These are phyloP conservation scores for Etheostoma perlongum DNA, from an alignment of 2,797 vertebrate species.

Conservation along the genomic window DNA sequence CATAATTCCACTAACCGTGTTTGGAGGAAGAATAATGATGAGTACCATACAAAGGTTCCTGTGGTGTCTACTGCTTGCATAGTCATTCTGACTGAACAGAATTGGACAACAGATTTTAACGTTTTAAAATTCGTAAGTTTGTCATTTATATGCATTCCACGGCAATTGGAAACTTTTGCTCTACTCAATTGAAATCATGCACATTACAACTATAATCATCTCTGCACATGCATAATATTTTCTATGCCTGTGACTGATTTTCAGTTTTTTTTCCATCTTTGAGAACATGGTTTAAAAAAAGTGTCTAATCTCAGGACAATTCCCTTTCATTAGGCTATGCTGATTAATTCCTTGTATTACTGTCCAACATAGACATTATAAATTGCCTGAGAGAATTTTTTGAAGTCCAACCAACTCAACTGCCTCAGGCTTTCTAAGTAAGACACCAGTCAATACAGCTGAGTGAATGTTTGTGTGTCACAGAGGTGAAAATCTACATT, in stretches of 20 bases:
- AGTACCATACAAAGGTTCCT: background rate
- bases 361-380: conserved; percentile 60
- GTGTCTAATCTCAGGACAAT: conserved; percentile 50
- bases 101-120: background rate
- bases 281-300: conserved; percentile 1
- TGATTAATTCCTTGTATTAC: conserved; percentile 70
- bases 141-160: background rate
- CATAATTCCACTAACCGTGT: too few species aligned
- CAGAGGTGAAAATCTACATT: conserved; percentile 80
- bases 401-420: conserved; percentile 73
- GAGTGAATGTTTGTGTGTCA: conserved; percentile 70
- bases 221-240: background rate
- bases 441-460: conserved; percentile 73
- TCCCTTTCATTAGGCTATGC: conserved; percentile 55
- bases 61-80: background rate
- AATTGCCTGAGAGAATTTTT: conserved; percentile 65
- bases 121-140: background rate
- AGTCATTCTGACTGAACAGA: background rate
- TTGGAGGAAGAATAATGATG: too few species aligned
- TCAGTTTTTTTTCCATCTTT: conserved; percentile 1
- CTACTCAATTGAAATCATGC: background rate
- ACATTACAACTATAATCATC: conserved; percentile 4
- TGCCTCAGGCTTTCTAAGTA: conserved; percentile 70
- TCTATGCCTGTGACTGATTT: conserved; percentile 35
- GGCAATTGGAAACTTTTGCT: background rate